These are phyloP conservation scores for Anolis carolinensis DNA, from an alignment of 2,113 vertebrate genomes.

Conservation along the genomic window DNA sequence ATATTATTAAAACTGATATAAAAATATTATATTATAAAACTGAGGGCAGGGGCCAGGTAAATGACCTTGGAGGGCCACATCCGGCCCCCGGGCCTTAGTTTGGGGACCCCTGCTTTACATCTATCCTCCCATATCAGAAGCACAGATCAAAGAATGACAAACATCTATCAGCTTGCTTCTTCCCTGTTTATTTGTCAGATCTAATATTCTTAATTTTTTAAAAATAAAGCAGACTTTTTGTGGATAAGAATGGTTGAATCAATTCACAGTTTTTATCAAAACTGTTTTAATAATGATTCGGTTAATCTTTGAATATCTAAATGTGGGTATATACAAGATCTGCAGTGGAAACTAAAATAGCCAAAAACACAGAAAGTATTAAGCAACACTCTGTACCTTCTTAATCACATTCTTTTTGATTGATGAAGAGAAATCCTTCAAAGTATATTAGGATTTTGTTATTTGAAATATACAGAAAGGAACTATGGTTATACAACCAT, in stretches of 20 bases:
- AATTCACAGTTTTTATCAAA: background rate
- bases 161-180: background rate
- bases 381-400: background rate
- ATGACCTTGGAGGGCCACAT: no score
- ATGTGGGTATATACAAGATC: background rate
- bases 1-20: no score
- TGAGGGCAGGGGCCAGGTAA: no score
- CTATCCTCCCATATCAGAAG: background rate
- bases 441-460: background rate
- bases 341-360: background rate
- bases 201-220: background rate
- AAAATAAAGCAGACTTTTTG: background rate
- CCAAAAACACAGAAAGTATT: background rate
- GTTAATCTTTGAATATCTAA: background rate
- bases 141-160: background rate
- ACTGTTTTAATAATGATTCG: background rate
- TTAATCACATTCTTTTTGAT: background rate
- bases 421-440: background rate
- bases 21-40: no score
- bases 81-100: no score
- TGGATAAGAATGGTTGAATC: background rate
- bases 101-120: no score
- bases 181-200: background rate
- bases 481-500: background rate
- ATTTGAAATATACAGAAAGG: background rate